phyloP scores from a whole-genome alignment of 2,113 vertebrate species.

The Phalacrocorax pelagicus region DNA sequence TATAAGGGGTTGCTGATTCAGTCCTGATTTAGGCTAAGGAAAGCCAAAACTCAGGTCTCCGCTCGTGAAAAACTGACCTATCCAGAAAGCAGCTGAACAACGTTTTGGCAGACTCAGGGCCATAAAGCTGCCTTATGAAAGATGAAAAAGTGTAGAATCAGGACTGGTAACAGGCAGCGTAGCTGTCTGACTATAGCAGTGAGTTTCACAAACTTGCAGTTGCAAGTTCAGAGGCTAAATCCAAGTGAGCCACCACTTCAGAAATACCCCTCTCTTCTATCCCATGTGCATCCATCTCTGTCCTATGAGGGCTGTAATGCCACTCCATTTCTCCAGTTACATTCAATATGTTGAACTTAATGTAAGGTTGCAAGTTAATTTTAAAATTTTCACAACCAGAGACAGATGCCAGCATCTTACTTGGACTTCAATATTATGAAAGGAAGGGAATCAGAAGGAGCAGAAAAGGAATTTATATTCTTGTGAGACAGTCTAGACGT shows the following conservation, averaged over 20 bases:
- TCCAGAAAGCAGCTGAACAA: neutral
- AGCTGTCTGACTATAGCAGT: neutral
- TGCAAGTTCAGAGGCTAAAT: neutral
- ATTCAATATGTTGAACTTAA: neutral
- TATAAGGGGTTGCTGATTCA: neutral
- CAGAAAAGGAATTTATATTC: neutral
- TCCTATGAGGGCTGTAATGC: neutral
- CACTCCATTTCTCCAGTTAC: accelerated
- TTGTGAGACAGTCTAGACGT: neutral
- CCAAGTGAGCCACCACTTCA: neutral
- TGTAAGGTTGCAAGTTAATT: neutral
- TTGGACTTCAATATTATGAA: neutral
- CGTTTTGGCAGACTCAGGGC: neutral
- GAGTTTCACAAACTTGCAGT: neutral
- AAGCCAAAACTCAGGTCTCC: neutral
- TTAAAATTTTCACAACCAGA: neutral
- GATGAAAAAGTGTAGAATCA: neutral
- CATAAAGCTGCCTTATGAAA: neutral
- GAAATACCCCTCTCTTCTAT: neutral
- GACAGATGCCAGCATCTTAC: neutral
- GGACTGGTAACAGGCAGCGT: neutral
- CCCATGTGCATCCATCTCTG: neutral
- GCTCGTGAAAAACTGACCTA: neutral
- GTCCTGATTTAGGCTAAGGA: neutral
- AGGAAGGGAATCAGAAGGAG: neutral